A percentile compares a stretch with the other conserved stretches of the same genome.
These are phyloP conservation scores for Pristiophorus japonicus DNA, from an alignment of 2,113 vertebrate species.

Conservation along the genomic window DNA sequence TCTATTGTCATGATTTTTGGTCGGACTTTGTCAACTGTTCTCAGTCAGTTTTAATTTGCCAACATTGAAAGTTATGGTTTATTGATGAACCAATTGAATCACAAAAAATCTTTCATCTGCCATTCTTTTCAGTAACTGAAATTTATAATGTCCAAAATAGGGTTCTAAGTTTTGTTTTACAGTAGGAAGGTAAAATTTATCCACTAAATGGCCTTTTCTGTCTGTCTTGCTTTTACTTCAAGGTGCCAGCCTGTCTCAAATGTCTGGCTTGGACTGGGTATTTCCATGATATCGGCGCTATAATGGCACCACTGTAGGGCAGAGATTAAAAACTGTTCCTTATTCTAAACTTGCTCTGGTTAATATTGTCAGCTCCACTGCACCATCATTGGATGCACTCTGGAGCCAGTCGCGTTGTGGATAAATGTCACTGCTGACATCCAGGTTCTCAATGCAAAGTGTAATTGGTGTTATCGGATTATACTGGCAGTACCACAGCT, in stretches of 20 bases:
- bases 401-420: neutral
- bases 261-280: neutral
- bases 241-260: neutral
- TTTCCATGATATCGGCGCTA: neutral
- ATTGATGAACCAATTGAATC: too few species aligned
- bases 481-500: neutral
- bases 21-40: neutral
- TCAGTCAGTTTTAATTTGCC: neutral
- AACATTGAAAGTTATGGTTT: neutral
- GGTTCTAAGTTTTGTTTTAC: neutral
- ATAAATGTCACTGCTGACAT: neutral
- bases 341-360: neutral
- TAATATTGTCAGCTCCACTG: neutral
- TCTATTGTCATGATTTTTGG: neutral
- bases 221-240: neutral
- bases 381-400: too few species aligned
- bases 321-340: neutral
- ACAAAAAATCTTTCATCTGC: neutral
- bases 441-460: neutral
- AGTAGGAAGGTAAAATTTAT: neutral
- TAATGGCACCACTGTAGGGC: neutral
- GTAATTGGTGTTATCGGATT: too few species aligned
- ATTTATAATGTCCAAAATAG: neutral
- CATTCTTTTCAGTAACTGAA: neutral
- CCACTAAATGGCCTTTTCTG: neutral